Evolutionary conservation across 2,888 invertebrate species (phyloP).

Genomic region (Acleris laterana): DNA sequence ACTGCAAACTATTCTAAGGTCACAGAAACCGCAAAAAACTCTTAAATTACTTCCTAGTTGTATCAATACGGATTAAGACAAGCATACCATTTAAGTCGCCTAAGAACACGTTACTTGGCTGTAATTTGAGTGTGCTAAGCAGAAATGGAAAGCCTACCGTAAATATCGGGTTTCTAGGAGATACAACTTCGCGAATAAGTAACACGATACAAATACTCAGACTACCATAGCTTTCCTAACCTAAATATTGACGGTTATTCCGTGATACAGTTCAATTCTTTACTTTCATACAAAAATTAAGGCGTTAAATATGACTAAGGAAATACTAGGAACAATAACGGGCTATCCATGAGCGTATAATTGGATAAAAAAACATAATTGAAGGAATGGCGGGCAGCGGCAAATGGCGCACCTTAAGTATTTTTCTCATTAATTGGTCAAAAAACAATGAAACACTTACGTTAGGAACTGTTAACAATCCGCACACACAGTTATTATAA

Average conservation of each 20-base stretch:
- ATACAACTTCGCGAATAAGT: constrained; percentile 29
- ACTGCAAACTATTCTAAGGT: constrained; percentile 40
- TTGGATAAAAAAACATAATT: constrained; percentile 51
- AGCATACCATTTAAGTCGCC: constrained; percentile 1
- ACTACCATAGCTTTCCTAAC: constrained; percentile 25
- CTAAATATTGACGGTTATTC: constrained; percentile 2
- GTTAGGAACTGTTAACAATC: constrained; percentile 46
- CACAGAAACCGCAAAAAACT: constrained; percentile 43
- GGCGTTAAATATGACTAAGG: background rate
- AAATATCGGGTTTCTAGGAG: constrained; percentile 36
- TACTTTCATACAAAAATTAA: background rate
- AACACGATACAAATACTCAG: constrained; percentile 30
- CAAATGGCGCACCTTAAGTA: constrained; percentile 62
- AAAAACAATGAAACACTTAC: constrained; percentile 58
- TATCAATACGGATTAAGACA: constrained; percentile 19
- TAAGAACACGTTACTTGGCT: background rate
- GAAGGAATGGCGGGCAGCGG: constrained; percentile 75
- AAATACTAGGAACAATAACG: background rate
- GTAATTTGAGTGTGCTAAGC: constrained; percentile 12
- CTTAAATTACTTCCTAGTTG: constrained; percentile 45
- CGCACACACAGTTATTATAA: constrained; percentile 49
- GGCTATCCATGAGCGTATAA: constrained; percentile 20
- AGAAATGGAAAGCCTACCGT: constrained; percentile 29
- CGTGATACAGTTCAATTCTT: background rate
- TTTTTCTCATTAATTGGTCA: constrained; percentile 39